phyloP scores from a whole-genome alignment of 2,888 invertebrate genomes.

The Heliconius aoede region DNA sequence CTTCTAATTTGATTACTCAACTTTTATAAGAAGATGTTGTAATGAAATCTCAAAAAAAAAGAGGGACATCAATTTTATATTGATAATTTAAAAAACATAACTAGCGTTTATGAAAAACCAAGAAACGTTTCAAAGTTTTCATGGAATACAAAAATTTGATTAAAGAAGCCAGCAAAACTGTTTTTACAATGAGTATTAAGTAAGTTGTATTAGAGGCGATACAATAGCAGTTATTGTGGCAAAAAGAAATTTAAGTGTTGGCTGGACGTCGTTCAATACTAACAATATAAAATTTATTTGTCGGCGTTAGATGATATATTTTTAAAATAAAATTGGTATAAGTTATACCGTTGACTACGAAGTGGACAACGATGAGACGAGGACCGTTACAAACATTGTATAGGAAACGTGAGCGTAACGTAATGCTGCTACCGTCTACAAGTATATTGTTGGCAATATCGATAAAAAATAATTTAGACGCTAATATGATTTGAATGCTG shows the following conservation, averaged over 20 bases:
- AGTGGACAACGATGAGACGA: constrained; percentile 59
- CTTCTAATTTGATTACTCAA: neutral
- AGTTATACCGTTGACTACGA: constrained; percentile 68
- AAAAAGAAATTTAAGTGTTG: constrained; percentile 52
- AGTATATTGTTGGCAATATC: constrained; percentile 59
- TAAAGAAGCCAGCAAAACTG: neutral
- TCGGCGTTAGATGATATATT: constrained; percentile 53
- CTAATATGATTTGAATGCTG: constrained; percentile 52
- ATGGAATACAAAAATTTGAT: neutral
- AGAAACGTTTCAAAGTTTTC: neutral
- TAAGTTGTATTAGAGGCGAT: constrained; percentile 53
- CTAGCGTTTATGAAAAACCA: neutral
- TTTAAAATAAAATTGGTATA: constrained; percentile 69
- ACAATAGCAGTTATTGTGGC: constrained; percentile 55
- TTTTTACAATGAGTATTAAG: constrained; percentile 35
- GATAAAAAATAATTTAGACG: constrained; percentile 55
- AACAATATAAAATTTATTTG: constrained; percentile 59
- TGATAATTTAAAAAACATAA: neutral
- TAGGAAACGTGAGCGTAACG: constrained; percentile 69
- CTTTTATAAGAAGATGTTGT: neutral
- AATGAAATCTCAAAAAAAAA: neutral
- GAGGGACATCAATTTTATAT: neutral
- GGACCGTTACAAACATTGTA: constrained; percentile 73
- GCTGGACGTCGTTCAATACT: constrained; percentile 58
- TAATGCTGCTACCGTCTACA: constrained; percentile 60